Evolutionary conservation across 2,888 invertebrate genomes (phyloP).

Genomic region (Pasiphila rectangulata): DNA sequence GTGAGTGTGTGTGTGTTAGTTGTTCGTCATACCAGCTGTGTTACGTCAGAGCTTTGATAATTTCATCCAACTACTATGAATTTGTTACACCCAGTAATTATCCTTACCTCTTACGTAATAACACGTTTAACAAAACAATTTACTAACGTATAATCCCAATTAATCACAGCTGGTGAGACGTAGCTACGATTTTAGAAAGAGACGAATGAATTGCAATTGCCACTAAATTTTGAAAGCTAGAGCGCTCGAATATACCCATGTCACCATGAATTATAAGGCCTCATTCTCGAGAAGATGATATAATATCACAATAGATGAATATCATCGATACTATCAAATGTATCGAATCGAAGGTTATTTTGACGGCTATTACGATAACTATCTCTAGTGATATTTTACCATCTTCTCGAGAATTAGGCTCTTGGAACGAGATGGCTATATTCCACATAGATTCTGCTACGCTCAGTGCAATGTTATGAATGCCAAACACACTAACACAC

Average conservation of each 20-base stretch:
- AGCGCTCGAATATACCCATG: constrained; percentile 21
- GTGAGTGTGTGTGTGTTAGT: constrained; percentile 78
- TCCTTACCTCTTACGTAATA: constrained; percentile 1
- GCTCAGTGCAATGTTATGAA: constrained; percentile 37
- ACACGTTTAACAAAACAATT: background rate
- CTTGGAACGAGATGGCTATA: constrained; percentile 20
- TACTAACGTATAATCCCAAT: background rate
- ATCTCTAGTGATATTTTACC: too few species aligned
- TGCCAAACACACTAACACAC: constrained; percentile 59
- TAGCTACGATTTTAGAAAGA: constrained; percentile 27
- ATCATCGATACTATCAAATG: too few species aligned
- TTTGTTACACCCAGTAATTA: background rate
- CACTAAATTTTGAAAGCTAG: constrained; percentile 33
- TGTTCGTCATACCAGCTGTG: constrained; percentile 58
- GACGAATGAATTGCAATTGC: constrained; percentile 20
- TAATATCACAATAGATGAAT: too few species aligned
- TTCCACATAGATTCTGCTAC: constrained; percentile 23
- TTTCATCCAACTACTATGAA: background rate
- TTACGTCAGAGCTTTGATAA: constrained; percentile 28
- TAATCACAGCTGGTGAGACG: constrained; percentile 20
- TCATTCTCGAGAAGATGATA: too few species aligned
- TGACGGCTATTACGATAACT: too few species aligned
- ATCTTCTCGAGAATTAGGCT: too few species aligned
- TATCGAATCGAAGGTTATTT: too few species aligned
- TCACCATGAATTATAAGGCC: too few species aligned